Evolutionary conservation across 1,140 invertebrate genomes (phyloP).

Genomic region (Aleiodes sp.): DNA sequence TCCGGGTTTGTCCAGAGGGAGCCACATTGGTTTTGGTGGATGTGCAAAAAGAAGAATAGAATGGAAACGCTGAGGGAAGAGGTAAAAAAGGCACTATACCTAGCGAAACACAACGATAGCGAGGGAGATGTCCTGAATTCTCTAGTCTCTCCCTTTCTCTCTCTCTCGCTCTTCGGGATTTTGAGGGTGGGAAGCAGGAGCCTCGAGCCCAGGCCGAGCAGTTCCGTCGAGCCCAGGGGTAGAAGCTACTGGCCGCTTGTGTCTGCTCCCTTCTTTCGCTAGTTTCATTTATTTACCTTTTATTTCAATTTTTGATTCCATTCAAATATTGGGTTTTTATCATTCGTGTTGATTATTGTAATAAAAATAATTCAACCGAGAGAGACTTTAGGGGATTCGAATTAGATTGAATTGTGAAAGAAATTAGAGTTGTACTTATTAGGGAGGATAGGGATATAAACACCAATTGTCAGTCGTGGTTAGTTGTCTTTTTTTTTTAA

Average conservation of each 20-base stretch:
- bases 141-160: too few relatives aligned
- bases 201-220: slow-evolving; percentile 46
- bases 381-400: neutral
- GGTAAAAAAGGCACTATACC: too few relatives aligned
- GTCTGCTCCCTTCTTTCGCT: slow-evolving; percentile 66
- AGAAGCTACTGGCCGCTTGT: slow-evolving; percentile 62
- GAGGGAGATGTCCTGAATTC: too few relatives aligned
- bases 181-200: slow-evolving; percentile 36
- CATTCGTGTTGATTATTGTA: slow-evolving; percentile 37
- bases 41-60: neutral
- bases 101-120: too few relatives aligned
- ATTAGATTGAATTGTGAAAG: neutral
- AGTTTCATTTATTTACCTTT: slow-evolving; percentile 65
- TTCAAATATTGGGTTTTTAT: slow-evolving; percentile 44
- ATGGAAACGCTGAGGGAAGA: too few relatives aligned
- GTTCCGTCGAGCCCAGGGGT: slow-evolving; percentile 61
- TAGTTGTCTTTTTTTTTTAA: neutral
- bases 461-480: neutral
- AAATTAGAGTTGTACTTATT: neutral
- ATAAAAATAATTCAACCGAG: slow-evolving; percentile 17
- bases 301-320: slow-evolving; percentile 57
- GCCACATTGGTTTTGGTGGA: slow-evolving; percentile 1
- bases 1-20: slow-evolving; percentile 27
- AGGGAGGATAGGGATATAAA: too few relatives aligned
- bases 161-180: slow-evolving; percentile 18